Evolutionary conservation across 2,113 vertebrate genomes (phyloP).

Genomic region (Apodemus speciosus): DNA sequence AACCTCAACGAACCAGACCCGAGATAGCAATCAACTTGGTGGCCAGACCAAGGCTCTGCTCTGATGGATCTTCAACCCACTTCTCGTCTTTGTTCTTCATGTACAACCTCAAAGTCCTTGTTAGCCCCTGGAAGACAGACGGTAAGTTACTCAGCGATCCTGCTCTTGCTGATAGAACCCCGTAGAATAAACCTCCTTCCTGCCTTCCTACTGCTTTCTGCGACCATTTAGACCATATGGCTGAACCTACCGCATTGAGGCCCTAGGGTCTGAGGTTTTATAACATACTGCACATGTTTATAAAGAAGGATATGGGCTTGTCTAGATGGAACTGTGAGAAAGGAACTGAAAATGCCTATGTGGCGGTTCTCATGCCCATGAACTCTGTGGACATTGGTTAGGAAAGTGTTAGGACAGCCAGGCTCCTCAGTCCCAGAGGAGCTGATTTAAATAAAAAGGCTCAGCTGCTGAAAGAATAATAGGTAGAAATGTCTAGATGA

Average conservation of each 20-base stretch:
- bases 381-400: not conserved
- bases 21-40: not conserved
- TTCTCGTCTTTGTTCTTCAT: not conserved
- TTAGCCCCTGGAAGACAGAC: not conserved
- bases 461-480: not conserved
- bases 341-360: not conserved
- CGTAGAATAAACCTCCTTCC: no score
- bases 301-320: not conserved
- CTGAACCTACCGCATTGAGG: not conserved
- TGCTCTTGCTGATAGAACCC: not conserved
- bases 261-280: not conserved
- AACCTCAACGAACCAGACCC: not conserved
- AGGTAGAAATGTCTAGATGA: not conserved
- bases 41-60: not conserved
- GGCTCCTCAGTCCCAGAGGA: not conserved
- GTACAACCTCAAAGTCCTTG: not conserved
- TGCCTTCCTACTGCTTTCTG: not conserved
- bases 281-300: not conserved
- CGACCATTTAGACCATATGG: no score
- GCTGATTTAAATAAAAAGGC: not conserved
- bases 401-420: not conserved
- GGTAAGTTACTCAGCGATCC: not conserved
- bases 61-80: not conserved
- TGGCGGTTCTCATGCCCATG: not conserved
- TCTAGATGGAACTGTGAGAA: not conserved